Conservation (phyloP, 2,797 vertebrate species). For the Taenioides sp. region DNA sequence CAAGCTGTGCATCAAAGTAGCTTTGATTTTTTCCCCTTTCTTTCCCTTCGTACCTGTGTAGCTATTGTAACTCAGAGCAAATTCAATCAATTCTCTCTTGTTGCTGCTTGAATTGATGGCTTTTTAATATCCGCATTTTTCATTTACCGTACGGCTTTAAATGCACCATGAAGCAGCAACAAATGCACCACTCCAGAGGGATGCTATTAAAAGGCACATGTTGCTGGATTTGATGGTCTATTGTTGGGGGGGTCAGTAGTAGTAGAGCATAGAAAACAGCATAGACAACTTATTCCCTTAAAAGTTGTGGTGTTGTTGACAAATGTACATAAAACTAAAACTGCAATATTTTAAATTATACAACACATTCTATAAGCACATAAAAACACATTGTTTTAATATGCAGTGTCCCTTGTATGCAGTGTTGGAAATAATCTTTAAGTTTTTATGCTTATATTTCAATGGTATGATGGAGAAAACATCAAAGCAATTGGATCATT, state of each 20-base stretch:
- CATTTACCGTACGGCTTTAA: conserved; percentile 56
- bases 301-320: no score
- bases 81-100: conserved; percentile 56
- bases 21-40: conserved; percentile 49
- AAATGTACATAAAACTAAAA: no score
- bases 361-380: background rate
- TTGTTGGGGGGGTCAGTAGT: background rate
- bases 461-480: no score
- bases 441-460: no score
- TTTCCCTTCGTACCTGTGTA: conserved; percentile 32
- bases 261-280: background rate
- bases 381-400: no score
- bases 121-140: conserved; percentile 55
- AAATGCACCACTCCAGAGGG: conserved; percentile 27
- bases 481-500: no score
- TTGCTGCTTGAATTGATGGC: conserved; percentile 50
- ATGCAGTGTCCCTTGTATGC: no score
- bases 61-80: conserved; percentile 54
- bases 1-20: conserved; percentile 45
- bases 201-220: conserved; percentile 59
- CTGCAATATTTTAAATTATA: background rate
- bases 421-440: no score
- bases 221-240: conserved; percentile 37
- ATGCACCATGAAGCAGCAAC: conserved; percentile 40
- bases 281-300: background rate